phyloP scores from a whole-genome alignment of 2,113 vertebrate species.

The Bungarus multicinctus region DNA sequence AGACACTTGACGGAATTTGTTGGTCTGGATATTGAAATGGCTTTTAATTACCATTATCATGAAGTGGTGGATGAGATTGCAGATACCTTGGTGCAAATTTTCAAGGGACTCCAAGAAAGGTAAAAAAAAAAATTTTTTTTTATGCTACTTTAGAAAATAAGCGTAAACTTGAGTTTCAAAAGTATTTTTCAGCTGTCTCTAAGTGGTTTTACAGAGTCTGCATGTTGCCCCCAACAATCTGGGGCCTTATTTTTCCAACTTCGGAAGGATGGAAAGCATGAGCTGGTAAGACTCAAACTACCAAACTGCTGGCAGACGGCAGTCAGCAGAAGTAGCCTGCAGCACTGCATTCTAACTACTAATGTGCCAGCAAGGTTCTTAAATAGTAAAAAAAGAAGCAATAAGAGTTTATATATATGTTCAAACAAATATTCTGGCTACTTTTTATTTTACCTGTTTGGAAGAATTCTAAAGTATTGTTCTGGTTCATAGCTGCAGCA shows the following conservation, averaged over 20 bases:
- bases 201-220: too few relatives aligned
- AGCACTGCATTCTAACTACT: too few relatives aligned
- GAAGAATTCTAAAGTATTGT: neutral
- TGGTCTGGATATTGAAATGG: conserved; percentile 98
- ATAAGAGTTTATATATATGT: neutral
- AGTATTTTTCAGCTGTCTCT: too few relatives aligned
- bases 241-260: too few relatives aligned
- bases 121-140: conserved; percentile 53
- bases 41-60: conserved; percentile 98
- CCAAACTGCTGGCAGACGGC: too few relatives aligned
- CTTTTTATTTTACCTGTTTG: neutral
- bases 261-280: too few relatives aligned
- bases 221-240: too few relatives aligned
- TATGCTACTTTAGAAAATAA: neutral
- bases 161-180: neutral
- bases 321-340: too few relatives aligned
- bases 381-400: neutral
- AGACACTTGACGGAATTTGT: conserved; percentile 98
- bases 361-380: too few relatives aligned
- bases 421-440: neutral
- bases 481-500: neutral
- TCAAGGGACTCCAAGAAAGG: conserved; percentile 96
- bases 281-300: too few relatives aligned
- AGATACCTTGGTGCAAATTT: conserved; percentile 96
- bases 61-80: conserved; percentile 97